Base-by-base conservation (phyloP, 2,888 invertebrate genomes). In the Stegophylla sp. region DNA sequence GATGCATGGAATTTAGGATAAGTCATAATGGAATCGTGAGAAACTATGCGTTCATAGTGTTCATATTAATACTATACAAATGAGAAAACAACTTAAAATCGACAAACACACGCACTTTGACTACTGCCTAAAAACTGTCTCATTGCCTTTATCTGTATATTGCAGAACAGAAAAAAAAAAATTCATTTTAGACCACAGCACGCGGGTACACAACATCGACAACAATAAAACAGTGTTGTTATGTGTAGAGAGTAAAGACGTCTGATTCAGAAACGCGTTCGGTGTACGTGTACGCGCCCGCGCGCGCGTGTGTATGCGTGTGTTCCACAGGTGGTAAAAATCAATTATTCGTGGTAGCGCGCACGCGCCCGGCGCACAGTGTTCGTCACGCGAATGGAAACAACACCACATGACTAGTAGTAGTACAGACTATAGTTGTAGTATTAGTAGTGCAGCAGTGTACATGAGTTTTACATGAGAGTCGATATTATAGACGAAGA, bases 261-360 rank as follows among this genome's bases (percentile, higher is more conserved):
- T 72, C 59, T 41, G 34, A 75, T 51, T 64, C 34, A 63, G 34
- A 63, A 43, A 26, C 56, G 59, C 23, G 51, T 53, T 56, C 59
- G 61, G n/a, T 53, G n/a, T 56, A 48, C 20, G 48, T 51, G 13
- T 26, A 28, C 23, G 48, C 28, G 45, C n/a, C n/a, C 20, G 73
- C 48, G 61, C 9, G 48, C n/a, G 73, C n/a, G 71, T 41, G 56
- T 59, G 26, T 26, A 13, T n/a, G 10, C 28, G 56, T 34, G 69
- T 71, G 71, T 79, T 71, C 79, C 69, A 79, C 79, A 79, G 79
- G 79, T 79, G 79, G 79, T 79, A 79, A 79, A 79, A 79, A 79
- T 79, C 79, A 79, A 79, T 79, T 79, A 79, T 79, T 79, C 71
- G 67, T 61, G 48, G 79, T 79, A 61, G 79, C 69, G 79, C 79